A percentile compares a stretch with the other conserved stretches of the same genome.
phyloP scores from a whole-genome alignment of 2,888 invertebrate species.

The Autographa gamma region DNA sequence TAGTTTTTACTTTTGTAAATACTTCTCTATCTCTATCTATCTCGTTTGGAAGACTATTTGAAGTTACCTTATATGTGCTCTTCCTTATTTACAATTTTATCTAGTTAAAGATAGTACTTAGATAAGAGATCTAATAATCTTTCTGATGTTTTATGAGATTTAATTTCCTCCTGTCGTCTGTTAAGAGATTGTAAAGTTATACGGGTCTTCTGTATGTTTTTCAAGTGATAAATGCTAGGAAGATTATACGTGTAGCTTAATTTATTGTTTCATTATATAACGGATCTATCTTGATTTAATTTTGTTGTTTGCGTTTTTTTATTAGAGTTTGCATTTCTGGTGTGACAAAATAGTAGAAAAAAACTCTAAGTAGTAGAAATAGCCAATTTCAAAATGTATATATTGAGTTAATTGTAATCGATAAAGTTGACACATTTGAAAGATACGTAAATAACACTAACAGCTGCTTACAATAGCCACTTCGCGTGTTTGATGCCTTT shows the following conservation, averaged over 20 bases:
- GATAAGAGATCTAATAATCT: constrained; percentile 49
- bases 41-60: no score
- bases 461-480: constrained; percentile 14
- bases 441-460: constrained; percentile 24
- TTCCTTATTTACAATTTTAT: constrained; percentile 11
- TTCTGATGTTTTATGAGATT: constrained; percentile 54
- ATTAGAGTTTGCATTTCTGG: no score
- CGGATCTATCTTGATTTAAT: constrained; percentile 2
- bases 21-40: no score
- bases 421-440: constrained; percentile 29
- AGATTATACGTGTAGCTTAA: constrained; percentile 17
- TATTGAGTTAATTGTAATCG: constrained; percentile 18
- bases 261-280: constrained; percentile 8
- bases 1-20: no score
- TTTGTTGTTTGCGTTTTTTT: background rate
- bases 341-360: no score
- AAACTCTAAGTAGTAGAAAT: no score
- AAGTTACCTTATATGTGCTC: constrained; percentile 12
- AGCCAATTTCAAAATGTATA: background rate
- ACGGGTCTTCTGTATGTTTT: constrained; percentile 24
- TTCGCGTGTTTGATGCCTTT: constrained; percentile 44
- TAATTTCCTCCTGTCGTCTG: constrained; percentile 46
- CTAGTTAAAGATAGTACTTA: constrained; percentile 39
- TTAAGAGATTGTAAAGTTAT: constrained; percentile 25
- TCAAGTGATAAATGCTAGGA: constrained; percentile 18